Conservation (phyloP, 2,797 vertebrate species). For the Anabacerthia variegaticeps region DNA sequence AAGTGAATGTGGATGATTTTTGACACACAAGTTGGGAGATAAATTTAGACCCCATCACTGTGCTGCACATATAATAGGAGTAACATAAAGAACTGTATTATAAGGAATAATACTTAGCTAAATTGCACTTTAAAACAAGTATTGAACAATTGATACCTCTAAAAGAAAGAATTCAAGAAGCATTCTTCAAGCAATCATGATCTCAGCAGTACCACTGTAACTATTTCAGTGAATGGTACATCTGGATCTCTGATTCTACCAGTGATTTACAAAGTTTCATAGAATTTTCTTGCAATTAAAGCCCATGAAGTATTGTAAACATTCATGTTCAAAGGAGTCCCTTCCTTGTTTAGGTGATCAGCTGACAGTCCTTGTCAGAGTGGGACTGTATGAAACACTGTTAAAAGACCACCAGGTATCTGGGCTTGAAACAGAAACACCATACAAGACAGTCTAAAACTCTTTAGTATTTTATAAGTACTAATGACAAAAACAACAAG, state of each 20-base stretch:
- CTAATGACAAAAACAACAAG: background rate
- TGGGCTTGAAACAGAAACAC: background rate
- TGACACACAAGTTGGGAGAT: background rate
- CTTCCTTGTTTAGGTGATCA: background rate
- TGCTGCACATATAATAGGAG: background rate
- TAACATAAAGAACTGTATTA: background rate
- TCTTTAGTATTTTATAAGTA: fast-evolving
- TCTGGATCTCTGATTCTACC: background rate
- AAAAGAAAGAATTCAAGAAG: background rate
- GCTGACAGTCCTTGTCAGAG: background rate
- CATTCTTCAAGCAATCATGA: background rate
- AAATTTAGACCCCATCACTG: background rate
- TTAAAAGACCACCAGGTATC: background rate
- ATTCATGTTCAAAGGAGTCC: background rate
- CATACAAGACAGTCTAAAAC: background rate
- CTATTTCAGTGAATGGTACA: background rate
- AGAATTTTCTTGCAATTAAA: background rate
- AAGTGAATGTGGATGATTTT: background rate
- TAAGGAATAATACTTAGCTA: background rate
- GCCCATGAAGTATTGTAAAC: background rate
- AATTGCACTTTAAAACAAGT: background rate
- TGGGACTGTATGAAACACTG: background rate
- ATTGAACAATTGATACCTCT: background rate
- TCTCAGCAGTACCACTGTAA: background rate
- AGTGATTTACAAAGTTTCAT: background rate